These are phyloP conservation scores for Eristalinus sepulchralis DNA, from an alignment of 2,888 invertebrate genomes.

Conservation along the genomic window DNA sequence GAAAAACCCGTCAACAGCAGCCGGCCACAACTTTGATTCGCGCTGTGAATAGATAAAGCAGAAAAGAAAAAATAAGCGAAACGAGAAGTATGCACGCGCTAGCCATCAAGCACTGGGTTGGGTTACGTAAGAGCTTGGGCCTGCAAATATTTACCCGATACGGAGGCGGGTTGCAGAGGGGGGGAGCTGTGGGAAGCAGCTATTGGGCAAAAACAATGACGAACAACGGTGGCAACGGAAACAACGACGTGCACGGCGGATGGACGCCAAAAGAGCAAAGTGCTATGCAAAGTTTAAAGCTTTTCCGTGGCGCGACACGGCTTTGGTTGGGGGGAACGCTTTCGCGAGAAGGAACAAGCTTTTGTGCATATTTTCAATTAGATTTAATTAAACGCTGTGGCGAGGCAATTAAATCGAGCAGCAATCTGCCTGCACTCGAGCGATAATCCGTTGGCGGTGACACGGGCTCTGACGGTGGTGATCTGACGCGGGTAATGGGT, in stretches of 20 bases:
- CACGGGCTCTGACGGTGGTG: too few species aligned
- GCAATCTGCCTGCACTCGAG: constrained; percentile 16
- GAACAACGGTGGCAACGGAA: neutral
- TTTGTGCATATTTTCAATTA: constrained; percentile 27
- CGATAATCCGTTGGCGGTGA: constrained; percentile 10
- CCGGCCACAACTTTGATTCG: constrained; percentile 16
- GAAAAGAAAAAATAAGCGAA: neutral
- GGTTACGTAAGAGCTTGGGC: constrained; percentile 43
- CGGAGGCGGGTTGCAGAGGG: neutral
- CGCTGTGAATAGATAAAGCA: constrained; percentile 28
- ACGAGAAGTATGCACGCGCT: constrained; percentile 10
- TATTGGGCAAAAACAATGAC: neutral
- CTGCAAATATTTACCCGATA: constrained; percentile 31
- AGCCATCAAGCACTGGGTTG: constrained; percentile 9
- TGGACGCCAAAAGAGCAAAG: constrained; percentile 30
- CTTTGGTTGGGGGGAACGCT: constrained; percentile 30
- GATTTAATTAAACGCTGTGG: constrained; percentile 28
- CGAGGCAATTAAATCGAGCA: constrained; percentile 30
- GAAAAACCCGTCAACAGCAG: constrained; percentile 11
- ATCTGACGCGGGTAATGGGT: neutral
- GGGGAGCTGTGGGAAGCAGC: neutral
- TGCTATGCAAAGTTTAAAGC: constrained; percentile 23
- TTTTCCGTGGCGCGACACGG: constrained; percentile 1
- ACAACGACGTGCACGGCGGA: neutral
- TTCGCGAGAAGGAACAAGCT: constrained; percentile 44